Evolutionary conservation across 64 coral and sea anemone genomes (phyloP), one percentile per base, ranked within the genome.

Genomic region (Hydrozoanthus tunicans): DNA sequence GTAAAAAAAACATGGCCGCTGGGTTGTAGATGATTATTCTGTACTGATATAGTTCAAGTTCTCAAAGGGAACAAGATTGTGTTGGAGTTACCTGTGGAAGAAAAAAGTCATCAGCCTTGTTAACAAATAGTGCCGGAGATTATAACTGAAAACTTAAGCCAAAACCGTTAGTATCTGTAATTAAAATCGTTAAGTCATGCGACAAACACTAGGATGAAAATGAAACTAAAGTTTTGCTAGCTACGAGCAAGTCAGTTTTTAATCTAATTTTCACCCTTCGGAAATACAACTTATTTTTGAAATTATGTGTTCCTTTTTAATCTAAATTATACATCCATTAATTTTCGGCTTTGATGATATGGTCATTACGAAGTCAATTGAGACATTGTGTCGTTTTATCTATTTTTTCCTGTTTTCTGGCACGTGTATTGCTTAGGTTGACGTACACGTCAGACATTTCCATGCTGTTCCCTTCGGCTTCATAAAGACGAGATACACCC

Each of bases 251-350:
- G 9, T 4, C 32, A 43, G 32, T 6, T 53, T 51, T 51, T 73
- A 74, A 9, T 88, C 12, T 43, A 59, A 43, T 57, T 88, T 26
- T 58, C 25, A 59, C 12, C 56, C n/a, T 71, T 11, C 5, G 11
- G 55, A 86, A 73, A 73, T 14, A 72, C 11, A 27, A 74, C 14
- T 73, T 58, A 6, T 74, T 54, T 13, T 24, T 56, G 55, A 72
- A 58, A 59, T 55, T 59, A 25, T 26, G n/a, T 53, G n/a, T 3
- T 2, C 54, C 68, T 6, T 60, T 88, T 59, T 73, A 59, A 12
- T 73, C 20, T 58, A 55, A 32, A 61, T 88, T 88, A 59, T 73
- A 32, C 17, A 74, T 15, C 56, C 10, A 88, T 86, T 86, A 88
- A 59, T 88, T 88, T 86, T 58, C 84, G 74, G 68, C 59, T 73